A percentile compares a stretch with the other conserved stretches of the same genome.
Conservation (phyloP, 1,140 invertebrate genomes). For the Asobara japonica region DNA sequence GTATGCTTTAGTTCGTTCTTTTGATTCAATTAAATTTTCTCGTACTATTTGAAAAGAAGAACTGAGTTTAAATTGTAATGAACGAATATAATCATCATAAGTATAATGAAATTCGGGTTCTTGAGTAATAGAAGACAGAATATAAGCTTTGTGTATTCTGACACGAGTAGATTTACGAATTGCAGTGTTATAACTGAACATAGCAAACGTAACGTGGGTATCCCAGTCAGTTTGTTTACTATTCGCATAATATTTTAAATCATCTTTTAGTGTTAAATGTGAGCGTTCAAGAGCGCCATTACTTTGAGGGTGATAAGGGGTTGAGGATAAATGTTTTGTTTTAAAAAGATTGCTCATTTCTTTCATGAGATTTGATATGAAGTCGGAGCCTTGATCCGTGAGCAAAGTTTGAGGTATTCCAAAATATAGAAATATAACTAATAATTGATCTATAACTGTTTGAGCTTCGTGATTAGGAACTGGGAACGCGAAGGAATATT, state of each 20-base stretch:
- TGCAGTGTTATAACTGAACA: conserved; percentile 59
- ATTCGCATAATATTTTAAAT: conserved; percentile 42
- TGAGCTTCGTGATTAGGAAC: conserved; percentile 42
- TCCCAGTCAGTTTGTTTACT: conserved; percentile 52
- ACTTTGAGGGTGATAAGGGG: conserved; percentile 43
- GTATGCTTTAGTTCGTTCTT: conserved; percentile 35
- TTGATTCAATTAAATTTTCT: conserved; percentile 37
- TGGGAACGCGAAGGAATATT: conserved; percentile 40
- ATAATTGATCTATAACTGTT: conserved; percentile 35
- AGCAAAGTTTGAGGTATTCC: conserved; percentile 48
- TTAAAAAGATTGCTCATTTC: conserved; percentile 16
- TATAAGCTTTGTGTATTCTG: conserved; percentile 28
- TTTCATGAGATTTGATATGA: conserved; percentile 26
- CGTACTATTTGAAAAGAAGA: conserved; percentile 47
- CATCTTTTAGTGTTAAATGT: conserved; percentile 38
- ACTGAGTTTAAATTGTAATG: conserved; percentile 50
- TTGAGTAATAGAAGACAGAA: not conserved
- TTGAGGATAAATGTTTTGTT: conserved; percentile 32
- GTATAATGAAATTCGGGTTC: conserved; percentile 35
- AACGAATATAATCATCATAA: conserved; percentile 50
- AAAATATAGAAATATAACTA: conserved; percentile 32
- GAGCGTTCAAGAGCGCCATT: conserved; percentile 48
- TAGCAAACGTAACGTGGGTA: conserved; percentile 42
- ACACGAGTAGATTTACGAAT: conserved; percentile 45
- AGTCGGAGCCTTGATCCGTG: conserved; percentile 50